Evolutionary conservation across 2,113 vertebrate species (phyloP).

Genomic region (Ageneiosus marmoratus): DNA sequence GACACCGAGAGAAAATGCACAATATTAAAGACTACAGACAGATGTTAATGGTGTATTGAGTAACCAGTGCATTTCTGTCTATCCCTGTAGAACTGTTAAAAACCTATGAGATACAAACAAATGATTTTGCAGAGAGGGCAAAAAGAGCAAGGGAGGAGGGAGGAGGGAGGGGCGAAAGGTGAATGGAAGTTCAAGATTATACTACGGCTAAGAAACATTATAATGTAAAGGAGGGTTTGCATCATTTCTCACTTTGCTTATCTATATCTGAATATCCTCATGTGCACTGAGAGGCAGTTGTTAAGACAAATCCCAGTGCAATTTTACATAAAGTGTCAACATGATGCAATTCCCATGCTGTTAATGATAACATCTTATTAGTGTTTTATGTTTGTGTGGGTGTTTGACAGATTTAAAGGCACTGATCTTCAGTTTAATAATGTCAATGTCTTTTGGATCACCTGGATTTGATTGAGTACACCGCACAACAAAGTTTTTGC

Average conservation of each 20-base stretch:
- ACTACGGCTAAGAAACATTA: background rate
- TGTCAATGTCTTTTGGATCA: background rate
- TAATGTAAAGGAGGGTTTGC: constrained; percentile 23
- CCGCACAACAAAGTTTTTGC: too few species aligned
- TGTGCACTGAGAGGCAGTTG: background rate
- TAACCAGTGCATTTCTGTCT: constrained; percentile 18
- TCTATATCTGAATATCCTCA: constrained; percentile 47
- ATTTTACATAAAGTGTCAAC: constrained; percentile 3
- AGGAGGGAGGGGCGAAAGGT: constrained; percentile 36
- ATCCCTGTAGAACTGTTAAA: constrained; percentile 27
- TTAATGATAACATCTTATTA: constrained; percentile 45
- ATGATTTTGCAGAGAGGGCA: constrained; percentile 18
- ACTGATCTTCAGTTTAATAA: constrained; percentile 6
- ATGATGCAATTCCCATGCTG: constrained; percentile 33
- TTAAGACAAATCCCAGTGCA: constrained; percentile 30
- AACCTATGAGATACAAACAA: constrained; percentile 25
- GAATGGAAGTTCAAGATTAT: constrained; percentile 7
- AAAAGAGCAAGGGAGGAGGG: constrained; percentile 42
- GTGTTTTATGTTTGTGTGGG: constrained; percentile 4
- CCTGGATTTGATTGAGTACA: background rate
- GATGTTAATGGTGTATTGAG: background rate
- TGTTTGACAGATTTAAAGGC: background rate
- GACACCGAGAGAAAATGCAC: constrained; percentile 2
- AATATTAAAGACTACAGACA: constrained; percentile 8
- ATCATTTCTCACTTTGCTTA: constrained; percentile 44